Conservation (phyloP, 2,797 vertebrate genomes). For the Syngnathus rostellatus region DNA sequence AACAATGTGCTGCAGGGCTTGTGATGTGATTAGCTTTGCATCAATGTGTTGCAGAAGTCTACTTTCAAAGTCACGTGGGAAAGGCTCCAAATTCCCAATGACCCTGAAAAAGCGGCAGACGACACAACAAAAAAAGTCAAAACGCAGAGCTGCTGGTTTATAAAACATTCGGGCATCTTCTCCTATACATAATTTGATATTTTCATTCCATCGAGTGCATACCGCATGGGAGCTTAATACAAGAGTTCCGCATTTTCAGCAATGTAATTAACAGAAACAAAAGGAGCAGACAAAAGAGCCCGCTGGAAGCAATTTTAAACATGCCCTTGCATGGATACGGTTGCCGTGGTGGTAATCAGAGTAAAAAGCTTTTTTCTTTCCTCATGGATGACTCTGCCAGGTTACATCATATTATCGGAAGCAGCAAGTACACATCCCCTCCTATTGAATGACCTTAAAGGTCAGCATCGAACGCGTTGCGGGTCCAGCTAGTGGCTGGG, state of each 20-base stretch:
- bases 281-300: conserved; percentile 1
- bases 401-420: conserved; percentile 23
- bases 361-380: conserved; percentile 24
- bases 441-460: conserved; percentile 27
- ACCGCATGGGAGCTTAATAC: neutral
- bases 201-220: neutral
- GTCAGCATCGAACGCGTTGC: conserved; percentile 20
- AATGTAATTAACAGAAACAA: conserved; percentile 11
- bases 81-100: neutral
- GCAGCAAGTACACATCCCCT: conserved; percentile 13
- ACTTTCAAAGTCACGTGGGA: neutral
- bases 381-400: conserved; percentile 21
- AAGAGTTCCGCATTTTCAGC: conserved; percentile 7
- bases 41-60: neutral
- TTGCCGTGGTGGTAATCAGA: conserved; percentile 14
- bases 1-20: conserved; percentile 1
- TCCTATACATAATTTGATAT: neutral
- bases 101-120: neutral
- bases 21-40: conserved; percentile 6
- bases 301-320: neutral
- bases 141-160: neutral
- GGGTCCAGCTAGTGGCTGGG: neutral
- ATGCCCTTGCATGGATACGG: neutral
- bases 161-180: neutral
- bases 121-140: neutral